These are phyloP conservation scores for Sarcophaga bullata DNA, from an alignment of 1,140 invertebrate genomes.

Conservation along the genomic window DNA sequence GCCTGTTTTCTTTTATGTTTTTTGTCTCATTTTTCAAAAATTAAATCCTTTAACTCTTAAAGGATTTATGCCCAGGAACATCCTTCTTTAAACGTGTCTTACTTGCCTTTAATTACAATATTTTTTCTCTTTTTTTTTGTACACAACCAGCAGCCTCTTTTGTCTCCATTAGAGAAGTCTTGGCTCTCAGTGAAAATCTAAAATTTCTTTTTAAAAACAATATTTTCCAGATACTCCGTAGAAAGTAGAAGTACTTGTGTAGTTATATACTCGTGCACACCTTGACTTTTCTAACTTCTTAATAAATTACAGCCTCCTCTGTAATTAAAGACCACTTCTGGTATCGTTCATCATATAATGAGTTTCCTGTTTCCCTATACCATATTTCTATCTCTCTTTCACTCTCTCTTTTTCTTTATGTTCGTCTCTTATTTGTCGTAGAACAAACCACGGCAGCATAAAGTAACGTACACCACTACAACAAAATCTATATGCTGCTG, in stretches of 20 bases:
- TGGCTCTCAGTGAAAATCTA: neutral
- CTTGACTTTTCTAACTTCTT: conserved; percentile 36
- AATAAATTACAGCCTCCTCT: conserved; percentile 40
- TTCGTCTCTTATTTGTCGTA: too few species aligned
- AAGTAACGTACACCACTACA: neutral
- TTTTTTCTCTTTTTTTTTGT: neutral
- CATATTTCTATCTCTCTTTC: neutral
- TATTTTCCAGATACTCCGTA: neutral
- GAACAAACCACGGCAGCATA: neutral
- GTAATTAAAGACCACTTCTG: conserved; percentile 41
- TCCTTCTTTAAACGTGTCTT: conserved; percentile 5
- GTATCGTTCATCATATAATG: conserved; percentile 41
- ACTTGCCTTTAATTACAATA: conserved; percentile 18
- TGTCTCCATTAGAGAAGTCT: neutral
- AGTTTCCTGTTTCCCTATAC: conserved; percentile 32
- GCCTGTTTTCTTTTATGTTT: neutral
- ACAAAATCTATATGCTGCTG: neutral
- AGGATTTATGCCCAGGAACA: neutral
- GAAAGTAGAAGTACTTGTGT: neutral
- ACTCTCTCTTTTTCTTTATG: neutral
- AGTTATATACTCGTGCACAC: neutral
- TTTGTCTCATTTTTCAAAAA: neutral
- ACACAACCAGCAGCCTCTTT: too few species aligned
- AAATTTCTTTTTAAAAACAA: neutral
- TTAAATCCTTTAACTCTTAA: conserved; percentile 7